Evolutionary conservation across 2,113 vertebrate species (phyloP).

Genomic region (Corythornis vintsioides): DNA sequence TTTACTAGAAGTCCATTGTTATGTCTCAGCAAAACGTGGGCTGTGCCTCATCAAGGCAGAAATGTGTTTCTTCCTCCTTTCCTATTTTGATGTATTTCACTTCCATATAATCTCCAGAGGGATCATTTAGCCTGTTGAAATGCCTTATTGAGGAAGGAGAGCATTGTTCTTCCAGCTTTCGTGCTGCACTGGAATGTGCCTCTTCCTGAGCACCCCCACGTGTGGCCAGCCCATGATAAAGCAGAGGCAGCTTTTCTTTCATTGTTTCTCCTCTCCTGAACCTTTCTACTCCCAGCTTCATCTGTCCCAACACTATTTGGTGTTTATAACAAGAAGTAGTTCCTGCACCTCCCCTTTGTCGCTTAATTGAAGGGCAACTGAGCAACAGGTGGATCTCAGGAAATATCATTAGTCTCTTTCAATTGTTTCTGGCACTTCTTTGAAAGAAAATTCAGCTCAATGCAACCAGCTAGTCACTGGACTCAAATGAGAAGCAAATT

Average conservation of each 20-base stretch:
- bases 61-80: constrained; percentile 65
- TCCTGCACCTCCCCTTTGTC: constrained; percentile 42
- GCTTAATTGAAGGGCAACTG: constrained; percentile 60
- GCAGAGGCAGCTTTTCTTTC: constrained; percentile 17
- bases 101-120: constrained; percentile 67
- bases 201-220: constrained; percentile 4
- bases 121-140: constrained; percentile 62
- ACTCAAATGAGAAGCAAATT: not conserved
- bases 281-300: constrained; percentile 31
- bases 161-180: constrained; percentile 56
- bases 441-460: constrained; percentile 51
- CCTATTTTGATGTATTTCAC: constrained; percentile 65
- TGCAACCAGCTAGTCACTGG: not conserved
- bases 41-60: constrained; percentile 52
- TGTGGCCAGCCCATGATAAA: constrained; percentile 38
- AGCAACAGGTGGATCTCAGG: constrained; percentile 66
- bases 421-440: constrained; percentile 52
- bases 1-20: constrained; percentile 19
- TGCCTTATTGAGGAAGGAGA: constrained; percentile 56
- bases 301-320: constrained; percentile 16
- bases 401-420: constrained; percentile 52
- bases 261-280: not conserved
- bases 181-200: not conserved
- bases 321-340: constrained; percentile 57
- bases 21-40: not conserved